A percentile compares a stretch with the other conserved stretches of the same genome.
Evolutionary conservation across 64 coral and sea anemone genomes (phyloP).

Genomic region (Montipora foliosa): DNA sequence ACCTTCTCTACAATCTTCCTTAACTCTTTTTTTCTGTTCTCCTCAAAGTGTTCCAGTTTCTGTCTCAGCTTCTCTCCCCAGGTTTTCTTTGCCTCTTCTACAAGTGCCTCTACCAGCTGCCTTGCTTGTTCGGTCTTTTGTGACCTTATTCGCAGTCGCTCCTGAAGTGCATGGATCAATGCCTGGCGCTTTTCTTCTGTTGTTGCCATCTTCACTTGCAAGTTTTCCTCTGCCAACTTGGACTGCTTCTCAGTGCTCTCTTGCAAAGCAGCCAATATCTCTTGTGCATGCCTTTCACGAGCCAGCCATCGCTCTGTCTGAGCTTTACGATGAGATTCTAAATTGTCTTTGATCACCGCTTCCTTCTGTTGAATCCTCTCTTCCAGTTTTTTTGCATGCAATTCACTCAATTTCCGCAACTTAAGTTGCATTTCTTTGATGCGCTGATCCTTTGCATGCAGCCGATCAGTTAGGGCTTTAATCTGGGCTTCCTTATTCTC

Average conservation of each 20-base stretch:
- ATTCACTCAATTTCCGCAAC: conserved; percentile 61
- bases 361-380: conserved; percentile 88
- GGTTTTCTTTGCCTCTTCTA: conserved; percentile 58
- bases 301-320: conserved; percentile 77
- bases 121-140: conserved; percentile 77
- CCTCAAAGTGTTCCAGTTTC: conserved; percentile 77
- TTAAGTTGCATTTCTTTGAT: conserved; percentile 79
- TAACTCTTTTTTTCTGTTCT: conserved; percentile 71
- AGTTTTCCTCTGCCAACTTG: conserved; percentile 70
- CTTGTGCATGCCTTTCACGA: conserved; percentile 74
- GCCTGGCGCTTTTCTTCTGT: conserved; percentile 74
- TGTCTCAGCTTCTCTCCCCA: conserved; percentile 74
- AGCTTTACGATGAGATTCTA: conserved; percentile 68
- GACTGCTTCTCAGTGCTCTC: conserved; percentile 80
- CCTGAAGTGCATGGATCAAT: conserved; percentile 61
- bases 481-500: conserved; percentile 79
- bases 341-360: conserved; percentile 69
- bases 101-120: conserved; percentile 59
- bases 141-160: conserved; percentile 74
- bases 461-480: conserved; percentile 64
- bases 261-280: conserved; percentile 61
- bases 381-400: conserved; percentile 72
- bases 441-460: conserved; percentile 81
- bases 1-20: conserved; percentile 69
- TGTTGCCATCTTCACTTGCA: conserved; percentile 73